phyloP scores from a whole-genome alignment of 2,888 invertebrate species.

The Eristalinus aeneus region DNA sequence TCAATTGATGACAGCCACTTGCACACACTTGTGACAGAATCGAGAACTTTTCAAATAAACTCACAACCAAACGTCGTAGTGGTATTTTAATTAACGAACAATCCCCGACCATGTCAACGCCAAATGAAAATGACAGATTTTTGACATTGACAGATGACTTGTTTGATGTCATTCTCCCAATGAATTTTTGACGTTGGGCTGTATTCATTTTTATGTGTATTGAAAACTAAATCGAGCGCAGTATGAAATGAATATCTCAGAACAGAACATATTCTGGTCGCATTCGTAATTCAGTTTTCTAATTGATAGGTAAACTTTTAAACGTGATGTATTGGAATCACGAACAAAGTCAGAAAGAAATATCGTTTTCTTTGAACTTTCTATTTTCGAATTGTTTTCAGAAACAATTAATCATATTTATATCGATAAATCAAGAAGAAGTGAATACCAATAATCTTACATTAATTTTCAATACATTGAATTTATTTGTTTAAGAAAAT shows the following conservation, averaged over 20 bases:
- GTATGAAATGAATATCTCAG: not conserved
- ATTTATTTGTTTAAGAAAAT: too few relatives aligned
- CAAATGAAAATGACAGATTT: not conserved
- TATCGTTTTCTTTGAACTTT: not conserved
- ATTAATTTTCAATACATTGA: too few relatives aligned
- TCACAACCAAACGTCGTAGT: not conserved
- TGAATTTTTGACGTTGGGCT: not conserved
- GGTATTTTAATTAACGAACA: not conserved
- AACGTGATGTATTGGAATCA: not conserved
- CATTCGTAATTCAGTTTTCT: not conserved
- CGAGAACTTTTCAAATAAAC: not conserved
- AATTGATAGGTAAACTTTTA: not conserved
- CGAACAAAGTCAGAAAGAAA: too few relatives aligned
- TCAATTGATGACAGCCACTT: not conserved
- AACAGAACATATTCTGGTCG: not conserved
- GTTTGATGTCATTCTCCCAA: not conserved
- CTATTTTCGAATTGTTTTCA: too few relatives aligned
- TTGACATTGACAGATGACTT: not conserved
- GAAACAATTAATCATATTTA: too few relatives aligned
- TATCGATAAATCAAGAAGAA: too few relatives aligned
- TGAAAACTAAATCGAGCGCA: not conserved
- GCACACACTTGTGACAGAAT: not conserved
- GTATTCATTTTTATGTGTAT: not conserved
- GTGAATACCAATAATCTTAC: too few relatives aligned
- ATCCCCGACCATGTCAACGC: not conserved